These are phyloP conservation scores for Brachyistius frenatus DNA, from an alignment of 2,113 vertebrate species.

Conservation along the genomic window DNA sequence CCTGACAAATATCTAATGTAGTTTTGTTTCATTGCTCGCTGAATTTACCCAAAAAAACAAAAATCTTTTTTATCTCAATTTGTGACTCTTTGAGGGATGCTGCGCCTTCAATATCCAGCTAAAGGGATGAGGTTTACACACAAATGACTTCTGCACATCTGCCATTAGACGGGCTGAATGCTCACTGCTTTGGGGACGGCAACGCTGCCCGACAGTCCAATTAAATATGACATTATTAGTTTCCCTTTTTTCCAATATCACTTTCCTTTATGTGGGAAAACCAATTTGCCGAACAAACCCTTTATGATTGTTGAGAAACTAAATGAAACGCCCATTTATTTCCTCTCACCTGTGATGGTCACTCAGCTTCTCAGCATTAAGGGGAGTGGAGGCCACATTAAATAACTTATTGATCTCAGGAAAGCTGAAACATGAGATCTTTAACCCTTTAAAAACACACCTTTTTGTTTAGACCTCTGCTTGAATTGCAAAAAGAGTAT, in stretches of 20 bases:
- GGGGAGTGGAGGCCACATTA: slow-evolving; percentile 61
- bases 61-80: neutral
- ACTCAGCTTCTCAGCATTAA: slow-evolving; percentile 27
- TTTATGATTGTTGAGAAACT: slow-evolving; percentile 55
- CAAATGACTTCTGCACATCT: neutral
- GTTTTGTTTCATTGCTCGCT: too few species aligned
- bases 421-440: slow-evolving; percentile 67
- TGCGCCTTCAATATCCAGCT: neutral
- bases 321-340: slow-evolving; percentile 50
- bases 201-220: neutral
- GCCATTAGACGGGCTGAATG: neutral
- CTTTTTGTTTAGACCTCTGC: too few species aligned
- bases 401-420: slow-evolving; percentile 82
- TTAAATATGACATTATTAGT: slow-evolving; percentile 2
- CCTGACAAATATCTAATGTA: too few species aligned
- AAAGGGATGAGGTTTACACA: neutral
- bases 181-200: neutral
- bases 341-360: slow-evolving; percentile 37
- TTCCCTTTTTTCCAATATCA: neutral
- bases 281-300: slow-evolving; percentile 16
- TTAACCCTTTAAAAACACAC: neutral
- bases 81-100: neutral
- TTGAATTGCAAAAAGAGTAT: too few species aligned
- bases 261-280: slow-evolving; percentile 18
- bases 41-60: neutral